phyloP scores from a whole-genome alignment of 2,113 vertebrate genomes.

The Bubo scandiacus region DNA sequence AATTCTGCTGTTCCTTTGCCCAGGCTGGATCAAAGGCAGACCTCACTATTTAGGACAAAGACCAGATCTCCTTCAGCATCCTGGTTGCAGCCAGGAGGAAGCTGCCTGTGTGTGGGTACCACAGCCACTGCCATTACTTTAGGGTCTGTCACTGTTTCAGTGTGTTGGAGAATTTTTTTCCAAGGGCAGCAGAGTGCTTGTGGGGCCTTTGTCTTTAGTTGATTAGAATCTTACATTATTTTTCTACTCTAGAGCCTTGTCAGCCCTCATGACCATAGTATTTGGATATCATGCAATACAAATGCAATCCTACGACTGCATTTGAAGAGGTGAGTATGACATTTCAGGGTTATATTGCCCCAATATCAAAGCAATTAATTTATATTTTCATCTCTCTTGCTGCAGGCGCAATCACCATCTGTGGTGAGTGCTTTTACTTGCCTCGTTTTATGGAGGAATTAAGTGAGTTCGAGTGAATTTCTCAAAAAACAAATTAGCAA shows the following conservation, averaged over 20 bases:
- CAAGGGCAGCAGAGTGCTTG: background rate
- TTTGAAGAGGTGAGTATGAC: background rate
- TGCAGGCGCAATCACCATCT: background rate
- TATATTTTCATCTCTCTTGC: background rate
- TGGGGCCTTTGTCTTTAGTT: background rate
- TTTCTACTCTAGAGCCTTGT: background rate
- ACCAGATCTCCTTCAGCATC: background rate
- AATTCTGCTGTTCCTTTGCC: background rate
- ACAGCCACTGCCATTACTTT: background rate
- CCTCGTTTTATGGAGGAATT: background rate
- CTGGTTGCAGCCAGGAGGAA: background rate
- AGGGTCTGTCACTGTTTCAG: background rate
- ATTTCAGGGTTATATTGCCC: background rate
- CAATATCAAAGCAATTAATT: background rate
- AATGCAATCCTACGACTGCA: background rate
- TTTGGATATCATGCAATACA: fast-evolving
- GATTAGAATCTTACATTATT: fast-evolving
- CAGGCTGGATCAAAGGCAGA: background rate
- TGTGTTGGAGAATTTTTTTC: background rate
- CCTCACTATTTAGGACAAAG: background rate
- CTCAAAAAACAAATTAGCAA: background rate
- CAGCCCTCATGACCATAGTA: background rate
- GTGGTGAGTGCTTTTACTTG: background rate
- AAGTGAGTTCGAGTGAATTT: background rate
- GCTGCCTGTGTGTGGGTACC: background rate